Base-by-base conservation (phyloP, 2,113 vertebrate species). In the Semnornis frantzii region DNA sequence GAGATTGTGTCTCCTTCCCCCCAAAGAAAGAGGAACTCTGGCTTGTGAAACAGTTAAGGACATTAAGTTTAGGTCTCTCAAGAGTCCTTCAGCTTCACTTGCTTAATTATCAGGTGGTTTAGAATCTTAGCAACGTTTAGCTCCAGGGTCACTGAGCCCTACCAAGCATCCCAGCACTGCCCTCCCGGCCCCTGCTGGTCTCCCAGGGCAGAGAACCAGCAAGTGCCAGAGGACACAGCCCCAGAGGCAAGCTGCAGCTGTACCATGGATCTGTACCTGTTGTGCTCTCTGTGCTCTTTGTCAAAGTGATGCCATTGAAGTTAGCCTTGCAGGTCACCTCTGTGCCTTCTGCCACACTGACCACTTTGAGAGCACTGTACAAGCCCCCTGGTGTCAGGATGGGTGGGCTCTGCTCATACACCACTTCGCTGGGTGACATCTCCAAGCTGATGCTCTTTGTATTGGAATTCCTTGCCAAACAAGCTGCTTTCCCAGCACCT, bases 381-480 rank as follows among this genome's bases (percentile, higher is more conserved):
- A 68, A 87, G 30, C 91, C 94, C 3, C 63, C 64, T 23, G 94
- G 75, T 27, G 95, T 81, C 21, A 93, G 3, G 15, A 65, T 31
- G 0, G 95, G 3, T 44, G 85, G 59, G 5, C 52, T 84, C 34
- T 55, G 93, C 57, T 94, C 80, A 58, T 15, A 82, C 25, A 91
- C 5, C 1, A 76, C 66, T 5, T 82, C 55, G 19, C n/a, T 12
- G 48, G 92, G 48, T 31, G 80, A 13, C 55, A 95, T 77, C n/a
- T 3, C 77, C 90, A 97, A 94, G 21, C 1, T 48, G 42, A 97
- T 17, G 5, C 11, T 11, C 73, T 91, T 97, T 28, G 97, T 95
- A 25, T 84, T 64, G 87, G 94, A 95, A 60, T 92, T 93, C 31
- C 83, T 97, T 70, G 96, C 95, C 80, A 98, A 83, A 83, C 97